Percentiles rank a stretch among this genome's conserved stretches.
phyloP scores from a whole-genome alignment of 2,797 vertebrate species.

The Sardinella longiceps region DNA sequence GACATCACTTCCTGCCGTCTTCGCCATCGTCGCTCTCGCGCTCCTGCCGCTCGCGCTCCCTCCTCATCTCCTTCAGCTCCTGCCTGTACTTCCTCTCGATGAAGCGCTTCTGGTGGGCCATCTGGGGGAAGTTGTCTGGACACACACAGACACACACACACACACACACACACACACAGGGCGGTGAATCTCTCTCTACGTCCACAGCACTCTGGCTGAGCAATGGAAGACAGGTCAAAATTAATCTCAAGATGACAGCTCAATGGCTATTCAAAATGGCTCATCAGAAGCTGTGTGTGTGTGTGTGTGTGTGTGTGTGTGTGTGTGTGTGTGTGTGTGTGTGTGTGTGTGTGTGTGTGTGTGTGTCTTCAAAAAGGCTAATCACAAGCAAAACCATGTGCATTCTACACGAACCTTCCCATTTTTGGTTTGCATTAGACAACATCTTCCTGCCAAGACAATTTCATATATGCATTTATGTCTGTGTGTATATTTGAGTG shows the following conservation, averaged over 20 bases:
- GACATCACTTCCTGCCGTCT: conserved; percentile 82
- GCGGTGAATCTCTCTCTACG: background rate
- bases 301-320: background rate
- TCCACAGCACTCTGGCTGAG: background rate
- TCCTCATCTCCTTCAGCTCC: conserved; percentile 99
- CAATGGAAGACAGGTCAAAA: too few relatives aligned
- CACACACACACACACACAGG: conserved; percentile 9
- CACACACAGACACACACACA: conserved; percentile 1
- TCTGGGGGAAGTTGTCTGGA: conserved; percentile 99
- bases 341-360: background rate
- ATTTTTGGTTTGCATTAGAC: too few relatives aligned
- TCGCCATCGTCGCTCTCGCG: conserved; percentile 86
- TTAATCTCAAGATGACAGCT: background rate
- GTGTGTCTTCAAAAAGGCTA: too few relatives aligned
- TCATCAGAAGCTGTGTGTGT: background rate
- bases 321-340: background rate
- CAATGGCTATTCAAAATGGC: background rate
- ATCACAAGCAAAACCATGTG: too few relatives aligned
- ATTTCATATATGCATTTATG: too few relatives aligned
- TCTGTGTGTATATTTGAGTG: too few relatives aligned
- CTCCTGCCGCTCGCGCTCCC: conserved; percentile 93
- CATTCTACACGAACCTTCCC: too few relatives aligned
- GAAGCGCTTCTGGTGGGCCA: conserved; percentile 99
- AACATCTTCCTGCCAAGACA: too few relatives aligned
- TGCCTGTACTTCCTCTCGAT: conserved; percentile 98